Conservation (phyloP, 2,888 invertebrate species). For the Amiota minor region DNA sequence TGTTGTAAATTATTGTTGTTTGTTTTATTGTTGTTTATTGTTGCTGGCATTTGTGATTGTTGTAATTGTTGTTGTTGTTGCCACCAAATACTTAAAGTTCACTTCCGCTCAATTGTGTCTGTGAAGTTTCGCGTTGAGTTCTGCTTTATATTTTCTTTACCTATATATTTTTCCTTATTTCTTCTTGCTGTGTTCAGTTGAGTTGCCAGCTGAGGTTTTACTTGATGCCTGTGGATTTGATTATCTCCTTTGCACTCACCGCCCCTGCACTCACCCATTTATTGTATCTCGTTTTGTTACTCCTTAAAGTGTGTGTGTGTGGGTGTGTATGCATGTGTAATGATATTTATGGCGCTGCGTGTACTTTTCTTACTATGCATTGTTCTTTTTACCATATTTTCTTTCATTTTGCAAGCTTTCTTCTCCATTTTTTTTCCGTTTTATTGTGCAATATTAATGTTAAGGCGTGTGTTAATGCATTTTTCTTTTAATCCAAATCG, state of each 20-base stretch:
- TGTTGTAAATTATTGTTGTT: constrained; percentile 23
- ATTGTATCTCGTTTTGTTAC: constrained; percentile 7
- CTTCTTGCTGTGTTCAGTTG: neutral
- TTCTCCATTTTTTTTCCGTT: neutral
- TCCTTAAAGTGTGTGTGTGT: neutral
- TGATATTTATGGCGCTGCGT: constrained; percentile 1
- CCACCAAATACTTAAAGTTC: constrained; percentile 34
- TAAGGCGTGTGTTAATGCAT: constrained; percentile 35
- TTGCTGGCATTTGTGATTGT: constrained; percentile 23
- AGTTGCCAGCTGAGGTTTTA: constrained; percentile 16
- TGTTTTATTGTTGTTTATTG: constrained; percentile 27
- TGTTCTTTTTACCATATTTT: neutral
- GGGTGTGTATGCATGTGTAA: neutral
- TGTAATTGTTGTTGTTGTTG: neutral
- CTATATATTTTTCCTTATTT: neutral
- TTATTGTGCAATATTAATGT: constrained; percentile 25
- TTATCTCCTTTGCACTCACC: neutral
- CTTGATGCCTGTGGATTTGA: constrained; percentile 11
- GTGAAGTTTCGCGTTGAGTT: constrained; percentile 27
- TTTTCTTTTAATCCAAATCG: neutral
- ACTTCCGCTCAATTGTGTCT: constrained; percentile 52
- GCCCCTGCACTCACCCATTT: neutral
- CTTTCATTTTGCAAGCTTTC: neutral
- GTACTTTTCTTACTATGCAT: neutral
- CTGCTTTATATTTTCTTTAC: neutral